Base-by-base conservation (phyloP, 1,140 invertebrate genomes). In the Carposina sasakii region DNA sequence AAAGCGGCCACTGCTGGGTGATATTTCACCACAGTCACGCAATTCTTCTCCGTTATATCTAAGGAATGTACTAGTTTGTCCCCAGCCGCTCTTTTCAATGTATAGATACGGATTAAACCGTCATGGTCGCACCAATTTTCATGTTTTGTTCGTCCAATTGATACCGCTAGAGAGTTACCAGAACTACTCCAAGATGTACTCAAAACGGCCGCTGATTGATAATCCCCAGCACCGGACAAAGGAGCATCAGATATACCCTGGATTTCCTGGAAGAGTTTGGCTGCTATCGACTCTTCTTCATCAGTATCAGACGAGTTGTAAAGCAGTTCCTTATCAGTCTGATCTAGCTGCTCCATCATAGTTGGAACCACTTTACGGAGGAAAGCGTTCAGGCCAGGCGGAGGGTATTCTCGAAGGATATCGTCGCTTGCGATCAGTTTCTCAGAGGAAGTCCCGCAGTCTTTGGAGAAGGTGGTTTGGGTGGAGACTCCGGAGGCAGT, bases 251-350 rank as follows among this genome's bases (percentile, higher is more conserved):
- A 48, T 34, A 63, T 63, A 0, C 70, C 17, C n/a, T 58, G 57
- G 0, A 82, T 60, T 23, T 76, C 67, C 37, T 82, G 78, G 2
- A 77, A 48, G 0, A 78, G 8, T 17, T 71, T 76, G 0, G 73
- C 67, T 1, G 28, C 44, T 0, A 75, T 4, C 0, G 54, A 17
- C 10, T 83, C 76, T 15, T 79, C 79, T 5, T 77, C 74, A 1
- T 83, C 79, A 12, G 75, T 76, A 43, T 83, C 78, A 0, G 75
- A 78, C 1, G 76, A 81, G 21, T 74, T 60, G 40, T 63, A 64
- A 0, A 59, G 20, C 2, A 65, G 47, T 19, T 77, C 75, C 0
- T 37, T 51, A 10, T 77, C 70, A 9, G 57, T 71, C 15, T 71
- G 57, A 9, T 76, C 65, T 0, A 83, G 48, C 26, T 83, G 76